Conservation (phyloP, 1,140 invertebrate genomes). For the Anastrepha obliqua region DNA sequence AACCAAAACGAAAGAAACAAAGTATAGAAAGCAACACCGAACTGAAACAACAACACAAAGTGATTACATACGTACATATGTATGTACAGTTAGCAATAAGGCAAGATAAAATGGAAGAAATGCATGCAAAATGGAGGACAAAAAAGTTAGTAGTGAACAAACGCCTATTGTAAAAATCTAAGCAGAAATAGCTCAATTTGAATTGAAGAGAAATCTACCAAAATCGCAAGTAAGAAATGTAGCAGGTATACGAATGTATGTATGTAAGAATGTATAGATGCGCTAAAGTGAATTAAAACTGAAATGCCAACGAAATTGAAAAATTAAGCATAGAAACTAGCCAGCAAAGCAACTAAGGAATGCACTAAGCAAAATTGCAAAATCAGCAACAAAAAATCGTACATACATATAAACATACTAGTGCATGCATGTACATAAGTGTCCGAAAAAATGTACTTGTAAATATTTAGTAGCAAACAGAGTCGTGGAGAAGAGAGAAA, state of each 20-base stretch:
- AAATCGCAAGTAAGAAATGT: background rate
- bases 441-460: slow-evolving; percentile 11
- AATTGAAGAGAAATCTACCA: background rate
- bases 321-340: slow-evolving; percentile 9
- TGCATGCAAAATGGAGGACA: background rate
- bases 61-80: too few relatives aligned
- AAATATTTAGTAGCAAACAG: slow-evolving; percentile 50
- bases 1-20: background rate
- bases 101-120: background rate
- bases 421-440: background rate
- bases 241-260: background rate
- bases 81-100: background rate
- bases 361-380: background rate
- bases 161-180: background rate
- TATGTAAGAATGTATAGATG: background rate
- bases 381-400: background rate
- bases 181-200: background rate
- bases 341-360: slow-evolving; percentile 4
- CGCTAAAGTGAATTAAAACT: slow-evolving; percentile 32
- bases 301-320: slow-evolving; percentile 52
- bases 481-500: background rate
- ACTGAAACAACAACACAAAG: background rate
- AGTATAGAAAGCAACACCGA: background rate
- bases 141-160: background rate
- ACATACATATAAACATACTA: background rate